phyloP scores from a whole-genome alignment of 1,140 invertebrate genomes.

The Cardiocondyla obscurior region DNA sequence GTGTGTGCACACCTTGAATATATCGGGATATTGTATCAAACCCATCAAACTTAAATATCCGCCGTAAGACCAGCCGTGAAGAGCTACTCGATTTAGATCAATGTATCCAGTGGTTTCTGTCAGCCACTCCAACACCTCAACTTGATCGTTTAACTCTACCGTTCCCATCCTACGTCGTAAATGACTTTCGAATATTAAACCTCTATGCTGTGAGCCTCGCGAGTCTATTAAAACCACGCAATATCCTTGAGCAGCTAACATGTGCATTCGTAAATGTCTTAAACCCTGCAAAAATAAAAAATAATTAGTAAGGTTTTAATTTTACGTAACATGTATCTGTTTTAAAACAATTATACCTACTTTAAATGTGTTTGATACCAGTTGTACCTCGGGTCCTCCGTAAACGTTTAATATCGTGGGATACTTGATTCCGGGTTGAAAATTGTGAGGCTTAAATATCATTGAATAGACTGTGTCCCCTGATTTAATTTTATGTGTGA shows the following conservation, averaged over 20 bases:
- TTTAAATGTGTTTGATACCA: conserved; percentile 98
- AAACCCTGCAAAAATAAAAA: conserved; percentile 87
- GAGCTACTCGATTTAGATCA: conserved; percentile 95
- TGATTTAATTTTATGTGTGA: conserved; percentile 88
- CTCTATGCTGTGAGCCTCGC: conserved; percentile 96
- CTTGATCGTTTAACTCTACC: conserved; percentile 97
- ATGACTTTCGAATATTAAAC: conserved; percentile 95
- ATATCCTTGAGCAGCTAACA: conserved; percentile 98
- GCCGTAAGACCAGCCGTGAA: conserved; percentile 99
- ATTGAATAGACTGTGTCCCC: conserved; percentile 94
- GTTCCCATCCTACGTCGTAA: conserved; percentile 95
- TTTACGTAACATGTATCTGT: not conserved
- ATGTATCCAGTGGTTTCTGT: conserved; percentile 93
- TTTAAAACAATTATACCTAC: conserved; percentile 82
- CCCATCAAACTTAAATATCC: conserved; percentile 95
- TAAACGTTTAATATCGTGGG: conserved; percentile 98
- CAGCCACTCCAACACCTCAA: conserved; percentile 96
- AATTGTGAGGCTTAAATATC: conserved; percentile 95
- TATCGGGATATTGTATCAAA: conserved; percentile 91
- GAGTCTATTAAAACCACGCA: conserved; percentile 98
- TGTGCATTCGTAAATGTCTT: conserved; percentile 96
- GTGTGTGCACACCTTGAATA: conserved; percentile 89
- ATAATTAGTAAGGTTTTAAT: not conserved
- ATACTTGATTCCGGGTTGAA: conserved; percentile 90
- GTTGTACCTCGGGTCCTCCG: conserved; percentile 98